Base-by-base conservation (phyloP, 2,113 vertebrate species). In the Pipra filicauda region DNA sequence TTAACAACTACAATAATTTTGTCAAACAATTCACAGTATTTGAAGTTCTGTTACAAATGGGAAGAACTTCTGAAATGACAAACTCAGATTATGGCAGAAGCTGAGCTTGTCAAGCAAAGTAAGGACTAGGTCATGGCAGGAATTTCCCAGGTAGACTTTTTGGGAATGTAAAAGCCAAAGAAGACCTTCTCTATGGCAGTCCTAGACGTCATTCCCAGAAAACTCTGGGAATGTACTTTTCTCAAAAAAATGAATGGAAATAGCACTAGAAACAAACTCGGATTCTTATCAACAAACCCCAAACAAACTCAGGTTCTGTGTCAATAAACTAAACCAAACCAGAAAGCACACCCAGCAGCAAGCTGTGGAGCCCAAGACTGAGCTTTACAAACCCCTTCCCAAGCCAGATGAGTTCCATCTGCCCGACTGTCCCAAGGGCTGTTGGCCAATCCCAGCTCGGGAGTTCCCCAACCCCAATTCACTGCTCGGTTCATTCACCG, bases 321-420 rank as follows among this genome's bases (percentile, higher is more conserved):
- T 24, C 27, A 49, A 66, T 15, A 24, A 62, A 30, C 49, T 66
- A 65, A 88, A 35, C 4, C 35, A 46, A 52, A 85, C 0, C 27
- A 88, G 62, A 9, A 28, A 22, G 22, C 3, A 18, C 58, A 62
- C 5, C 15, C 82, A 66, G 59, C 65, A 57, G 55, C 46, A 9
- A 6, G 1, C 0, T 22, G 80, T 3, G 3, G 62, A 30, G 64
- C 5, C 15, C n/a, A 15, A 6, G 30, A 1, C 9, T 5, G 33
- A 33, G 3, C 2, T 10, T 3, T 20, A 13, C 21, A 3, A 31
- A 37, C 3, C 31, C 28, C 31, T 31, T 6, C 2, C 43, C 16
- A 3, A n/a, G 2, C 37, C 59, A 64, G 86, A 20, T 15, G 55
- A 1, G 4, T 3, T 18, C 20, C 51, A 33, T 67, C 69, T 51